Percentiles rank a stretch among this genome's conserved stretches.
These are phyloP conservation scores for Protomyctophum bolini DNA, from an alignment of 2,113 vertebrate genomes.

Conservation along the genomic window DNA sequence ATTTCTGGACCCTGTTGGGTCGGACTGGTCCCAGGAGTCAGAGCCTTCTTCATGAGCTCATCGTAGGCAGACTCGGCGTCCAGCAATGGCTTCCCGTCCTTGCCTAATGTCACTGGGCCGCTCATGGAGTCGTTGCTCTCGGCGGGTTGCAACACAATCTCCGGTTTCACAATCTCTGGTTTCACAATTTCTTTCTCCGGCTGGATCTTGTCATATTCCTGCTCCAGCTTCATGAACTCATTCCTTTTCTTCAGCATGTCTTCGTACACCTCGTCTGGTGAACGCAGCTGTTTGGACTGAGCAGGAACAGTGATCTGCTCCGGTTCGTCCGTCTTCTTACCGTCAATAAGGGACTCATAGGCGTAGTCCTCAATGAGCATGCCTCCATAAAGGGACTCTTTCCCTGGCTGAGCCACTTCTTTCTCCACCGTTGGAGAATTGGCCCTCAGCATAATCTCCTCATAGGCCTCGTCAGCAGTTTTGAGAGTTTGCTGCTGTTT, in stretches of 20 bases:
- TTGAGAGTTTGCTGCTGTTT: slow-evolving; percentile 80
- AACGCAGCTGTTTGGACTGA: slow-evolving; percentile 82
- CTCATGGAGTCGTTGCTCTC: slow-evolving; percentile 81
- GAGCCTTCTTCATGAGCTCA: slow-evolving; percentile 89
- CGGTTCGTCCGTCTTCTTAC: slow-evolving; percentile 76
- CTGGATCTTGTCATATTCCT: slow-evolving; percentile 83
- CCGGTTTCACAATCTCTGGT: slow-evolving; percentile 81
- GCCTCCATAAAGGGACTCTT: slow-evolving; percentile 92
- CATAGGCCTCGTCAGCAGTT: slow-evolving; percentile 94
- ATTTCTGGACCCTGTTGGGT: slow-evolving; percentile 75
- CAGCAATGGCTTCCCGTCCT: slow-evolving; percentile 87
- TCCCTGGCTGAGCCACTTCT: slow-evolving; percentile 84
- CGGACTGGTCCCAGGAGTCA: slow-evolving; percentile 88
- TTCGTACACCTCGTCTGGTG: slow-evolving; percentile 88
- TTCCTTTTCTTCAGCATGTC: slow-evolving; percentile 87
- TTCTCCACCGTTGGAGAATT: slow-evolving; percentile 83
- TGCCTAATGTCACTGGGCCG: slow-evolving; percentile 72
- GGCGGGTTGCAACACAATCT: slow-evolving; percentile 86
- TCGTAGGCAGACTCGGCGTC: slow-evolving; percentile 94
- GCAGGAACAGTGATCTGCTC: slow-evolving; percentile 79
- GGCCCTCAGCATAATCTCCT: slow-evolving; percentile 89
- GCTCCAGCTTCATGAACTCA: slow-evolving; percentile 82
- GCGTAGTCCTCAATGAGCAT: slow-evolving; percentile 98
- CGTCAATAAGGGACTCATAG: slow-evolving; percentile 91
- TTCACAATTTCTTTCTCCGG: slow-evolving; percentile 77